These are phyloP conservation scores for Glaucidium brasilianum DNA, from an alignment of 2,113 vertebrate genomes.

Conservation along the genomic window DNA sequence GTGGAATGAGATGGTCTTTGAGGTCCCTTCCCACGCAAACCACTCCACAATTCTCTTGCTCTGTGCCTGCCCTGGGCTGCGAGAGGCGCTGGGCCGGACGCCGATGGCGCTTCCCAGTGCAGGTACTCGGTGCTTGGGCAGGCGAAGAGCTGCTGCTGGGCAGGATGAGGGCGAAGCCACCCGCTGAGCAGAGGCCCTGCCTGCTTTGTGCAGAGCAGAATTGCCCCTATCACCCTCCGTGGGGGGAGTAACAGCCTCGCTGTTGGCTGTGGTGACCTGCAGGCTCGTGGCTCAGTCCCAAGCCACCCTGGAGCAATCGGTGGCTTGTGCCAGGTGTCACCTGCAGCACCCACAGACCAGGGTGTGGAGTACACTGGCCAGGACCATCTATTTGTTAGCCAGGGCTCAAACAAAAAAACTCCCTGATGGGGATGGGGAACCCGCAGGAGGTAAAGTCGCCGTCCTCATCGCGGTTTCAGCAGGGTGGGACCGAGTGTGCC, in stretches of 20 bases:
- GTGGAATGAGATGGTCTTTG: too few species aligned
- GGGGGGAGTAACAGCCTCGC: rapidly evolving
- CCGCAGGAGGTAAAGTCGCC: background rate
- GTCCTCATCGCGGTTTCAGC: background rate
- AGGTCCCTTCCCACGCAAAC: too few species aligned
- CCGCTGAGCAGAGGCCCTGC: rapidly evolving
- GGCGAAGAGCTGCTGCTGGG: background rate
- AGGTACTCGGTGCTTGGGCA: rapidly evolving
- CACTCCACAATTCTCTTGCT: too few species aligned
- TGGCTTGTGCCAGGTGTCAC: rapidly evolving
- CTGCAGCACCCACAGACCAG: rapidly evolving
- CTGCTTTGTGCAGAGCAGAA: background rate
- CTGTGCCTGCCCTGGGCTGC: rapidly evolving
- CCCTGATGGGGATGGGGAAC: background rate
- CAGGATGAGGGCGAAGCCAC: background rate
- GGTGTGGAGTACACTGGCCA: rapidly evolving
- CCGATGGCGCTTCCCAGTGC: too few species aligned
- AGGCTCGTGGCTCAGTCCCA: background rate
- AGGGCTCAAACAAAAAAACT: background rate
- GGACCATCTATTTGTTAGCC: background rate
- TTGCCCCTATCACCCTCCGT: rapidly evolving
- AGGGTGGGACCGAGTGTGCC: rapidly evolving
- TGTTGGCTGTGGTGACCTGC: background rate
- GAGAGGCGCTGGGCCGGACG: too few species aligned
- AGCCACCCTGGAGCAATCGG: rapidly evolving